Base-by-base conservation (phyloP, 2,113 vertebrate genomes). In the Caloenas nicobarica region DNA sequence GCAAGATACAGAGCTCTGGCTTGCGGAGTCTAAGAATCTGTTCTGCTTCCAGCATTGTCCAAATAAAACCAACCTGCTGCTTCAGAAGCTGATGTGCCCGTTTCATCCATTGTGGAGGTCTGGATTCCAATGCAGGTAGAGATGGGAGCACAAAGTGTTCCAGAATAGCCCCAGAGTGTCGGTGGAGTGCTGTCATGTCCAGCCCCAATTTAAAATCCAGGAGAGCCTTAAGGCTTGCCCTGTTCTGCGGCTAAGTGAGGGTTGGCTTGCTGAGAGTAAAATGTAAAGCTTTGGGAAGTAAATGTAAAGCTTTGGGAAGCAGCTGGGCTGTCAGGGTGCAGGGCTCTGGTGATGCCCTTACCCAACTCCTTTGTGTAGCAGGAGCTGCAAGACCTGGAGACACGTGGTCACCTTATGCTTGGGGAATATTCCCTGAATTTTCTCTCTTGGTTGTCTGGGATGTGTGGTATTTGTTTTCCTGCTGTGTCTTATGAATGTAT, bases 401-500 rank as follows among this genome's bases (percentile, higher is more conserved):
- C 8, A 6, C 1, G 3, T 29, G 33, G 15, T 10, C 10, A 9
- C 34, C 33, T 53, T 5, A 0, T 31, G 18, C 19, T 77, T 51
- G 73, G 31, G 28, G 31, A 77, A 4, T 8, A 44, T 29, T 50
- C 29, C 40, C 44, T 62, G 15, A 31, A 26, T 71, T 42, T 36
- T 13, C 25, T 70, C 25, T 28, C 18, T 46, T 74, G 42, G 13
- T 23, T 78, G 16, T 38, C 16, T 34, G 44, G n/a, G 13, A 19
- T 1, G 1, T 1, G 28, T 44, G 33, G 4, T 60, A 2, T 61
- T 78, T 79, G 8, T 33, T n/a, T 66, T 62, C 48, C 38, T 53
- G 29, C 14, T 7, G 1, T 64, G 51, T 42, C 3, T n/a, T 65
- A 6, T 0, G 25, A 25, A 16, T 34, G 1, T 53, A 21, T 33